These are phyloP conservation scores for Melanchra persicariae DNA, from an alignment of 2,888 invertebrate genomes.

Conservation along the genomic window DNA sequence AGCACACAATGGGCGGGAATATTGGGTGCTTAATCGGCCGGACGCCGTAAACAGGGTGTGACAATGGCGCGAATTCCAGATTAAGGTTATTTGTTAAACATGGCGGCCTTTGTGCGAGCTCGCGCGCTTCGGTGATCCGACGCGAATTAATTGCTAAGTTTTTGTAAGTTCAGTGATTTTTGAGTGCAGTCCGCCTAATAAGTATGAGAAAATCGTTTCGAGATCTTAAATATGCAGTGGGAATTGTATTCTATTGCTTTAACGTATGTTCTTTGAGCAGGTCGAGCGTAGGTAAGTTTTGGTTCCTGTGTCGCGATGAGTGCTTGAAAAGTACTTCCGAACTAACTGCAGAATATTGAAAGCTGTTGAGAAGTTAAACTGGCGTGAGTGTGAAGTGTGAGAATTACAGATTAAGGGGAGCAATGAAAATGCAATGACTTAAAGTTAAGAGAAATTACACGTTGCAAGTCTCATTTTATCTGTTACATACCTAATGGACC, in stretches of 20 bases:
- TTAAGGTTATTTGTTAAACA: slow-evolving; percentile 88
- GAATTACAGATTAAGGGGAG: slow-evolving; percentile 10
- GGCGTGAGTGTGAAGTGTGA: slow-evolving; percentile 20
- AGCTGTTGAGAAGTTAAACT: slow-evolving; percentile 27
- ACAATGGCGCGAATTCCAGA: slow-evolving; percentile 80
- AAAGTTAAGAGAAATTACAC: background rate
- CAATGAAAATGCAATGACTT: background rate
- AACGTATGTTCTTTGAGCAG: slow-evolving; percentile 54
- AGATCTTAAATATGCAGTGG: slow-evolving; percentile 60
- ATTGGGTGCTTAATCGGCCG: slow-evolving; percentile 84
- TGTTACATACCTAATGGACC: too few relatives aligned
- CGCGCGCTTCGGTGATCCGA: slow-evolving; percentile 75
- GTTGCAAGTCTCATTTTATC: background rate
- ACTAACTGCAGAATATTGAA: slow-evolving; percentile 37
- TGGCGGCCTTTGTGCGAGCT: slow-evolving; percentile 79
- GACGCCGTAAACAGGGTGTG: slow-evolving; percentile 82
- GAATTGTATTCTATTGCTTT: slow-evolving; percentile 58
- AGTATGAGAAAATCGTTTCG: slow-evolving; percentile 75
- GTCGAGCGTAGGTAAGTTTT: slow-evolving; percentile 40
- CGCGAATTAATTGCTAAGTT: slow-evolving; percentile 78
- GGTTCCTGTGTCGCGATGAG: slow-evolving; percentile 7
- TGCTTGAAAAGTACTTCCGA: slow-evolving; percentile 15
- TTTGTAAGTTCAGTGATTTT: slow-evolving; percentile 74
- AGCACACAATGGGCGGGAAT: slow-evolving; percentile 79
- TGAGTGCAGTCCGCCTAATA: slow-evolving; percentile 72